A percentile compares a stretch with the other conserved stretches of the same genome.
Evolutionary conservation across 2,797 vertebrate genomes (phyloP).

Genomic region (Thripadectes ignobilis): DNA sequence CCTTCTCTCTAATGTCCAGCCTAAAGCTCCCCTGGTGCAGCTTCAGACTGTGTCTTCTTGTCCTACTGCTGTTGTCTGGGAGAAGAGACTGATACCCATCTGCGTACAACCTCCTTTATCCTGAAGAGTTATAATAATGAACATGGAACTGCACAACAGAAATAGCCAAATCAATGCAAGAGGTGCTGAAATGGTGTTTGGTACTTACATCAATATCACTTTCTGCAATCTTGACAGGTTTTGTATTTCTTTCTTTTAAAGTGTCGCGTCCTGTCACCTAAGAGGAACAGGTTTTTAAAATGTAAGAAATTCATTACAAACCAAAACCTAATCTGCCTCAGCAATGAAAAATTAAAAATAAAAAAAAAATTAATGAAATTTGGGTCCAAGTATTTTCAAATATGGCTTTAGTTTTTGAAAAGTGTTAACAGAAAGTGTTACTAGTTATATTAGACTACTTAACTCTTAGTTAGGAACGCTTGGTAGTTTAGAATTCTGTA

Average conservation of each 20-base stretch:
- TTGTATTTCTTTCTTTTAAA: slow-evolving; percentile 84
- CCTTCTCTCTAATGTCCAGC: no score
- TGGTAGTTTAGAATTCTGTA: background rate
- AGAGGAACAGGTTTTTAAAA: slow-evolving; percentile 39
- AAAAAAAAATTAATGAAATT: background rate
- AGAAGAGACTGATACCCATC: no score
- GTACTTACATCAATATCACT: slow-evolving; percentile 95
- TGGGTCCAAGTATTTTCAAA: background rate
- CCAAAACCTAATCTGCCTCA: background rate
- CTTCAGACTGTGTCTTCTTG: no score
- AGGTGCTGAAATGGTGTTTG: background rate
- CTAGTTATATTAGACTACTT: background rate
- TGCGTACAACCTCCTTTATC: background rate
- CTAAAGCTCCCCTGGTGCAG: no score
- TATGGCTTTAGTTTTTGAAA: background rate
- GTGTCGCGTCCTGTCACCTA: slow-evolving; percentile 92
- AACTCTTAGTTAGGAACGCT: background rate
- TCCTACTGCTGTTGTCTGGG: no score
- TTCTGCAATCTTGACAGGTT: slow-evolving; percentile 95
- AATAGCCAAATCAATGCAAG: background rate
- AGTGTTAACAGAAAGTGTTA: background rate
- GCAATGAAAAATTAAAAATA: background rate
- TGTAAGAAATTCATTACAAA: background rate
- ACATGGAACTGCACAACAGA: background rate
- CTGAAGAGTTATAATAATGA: background rate